A percentile compares a stretch with the other conserved stretches of the same genome.
Evolutionary conservation across 2,797 vertebrate genomes (phyloP).

Genomic region (Champsocephalus esox): DNA sequence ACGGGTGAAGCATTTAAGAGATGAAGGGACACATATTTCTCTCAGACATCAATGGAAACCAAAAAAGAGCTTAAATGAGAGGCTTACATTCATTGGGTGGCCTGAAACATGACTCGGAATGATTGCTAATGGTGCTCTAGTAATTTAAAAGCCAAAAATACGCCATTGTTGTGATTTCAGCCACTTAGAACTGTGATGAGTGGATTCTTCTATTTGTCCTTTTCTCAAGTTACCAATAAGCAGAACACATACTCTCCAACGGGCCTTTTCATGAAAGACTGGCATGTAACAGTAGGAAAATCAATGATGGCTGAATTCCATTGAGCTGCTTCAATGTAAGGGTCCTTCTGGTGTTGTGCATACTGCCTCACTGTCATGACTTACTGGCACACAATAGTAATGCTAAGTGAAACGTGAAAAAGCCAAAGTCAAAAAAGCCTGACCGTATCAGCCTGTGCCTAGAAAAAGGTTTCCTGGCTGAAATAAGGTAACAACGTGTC

Average conservation of each 20-base stretch:
- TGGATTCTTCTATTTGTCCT: too few relatives aligned
- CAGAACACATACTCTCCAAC: too few relatives aligned
- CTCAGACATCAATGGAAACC: neutral
- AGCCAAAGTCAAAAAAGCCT: neutral
- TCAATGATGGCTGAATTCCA: neutral
- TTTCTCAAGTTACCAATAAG: too few relatives aligned
- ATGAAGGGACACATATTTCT: neutral
- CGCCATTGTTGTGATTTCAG: too few relatives aligned
- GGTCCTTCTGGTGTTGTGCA: too few relatives aligned
- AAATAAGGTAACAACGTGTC: neutral
- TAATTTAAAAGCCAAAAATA: too few relatives aligned
- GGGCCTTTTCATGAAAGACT: neutral
- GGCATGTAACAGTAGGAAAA: neutral
- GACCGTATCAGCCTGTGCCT: neutral
- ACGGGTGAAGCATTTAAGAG: neutral
- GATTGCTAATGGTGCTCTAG: neutral
- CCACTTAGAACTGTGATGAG: too few relatives aligned
- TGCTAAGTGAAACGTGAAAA: too few relatives aligned
- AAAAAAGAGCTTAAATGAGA: conserved; percentile 3
- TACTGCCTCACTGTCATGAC: too few relatives aligned
- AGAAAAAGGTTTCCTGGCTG: neutral
- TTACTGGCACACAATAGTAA: too few relatives aligned
- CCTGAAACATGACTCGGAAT: neutral
- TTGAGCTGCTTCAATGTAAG: too few relatives aligned
- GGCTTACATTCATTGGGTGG: neutral